These are phyloP conservation scores for Holothuria glaberrima DNA, from an alignment of 35 echinoderm and acorn worm genomes.

Conservation along the genomic window DNA sequence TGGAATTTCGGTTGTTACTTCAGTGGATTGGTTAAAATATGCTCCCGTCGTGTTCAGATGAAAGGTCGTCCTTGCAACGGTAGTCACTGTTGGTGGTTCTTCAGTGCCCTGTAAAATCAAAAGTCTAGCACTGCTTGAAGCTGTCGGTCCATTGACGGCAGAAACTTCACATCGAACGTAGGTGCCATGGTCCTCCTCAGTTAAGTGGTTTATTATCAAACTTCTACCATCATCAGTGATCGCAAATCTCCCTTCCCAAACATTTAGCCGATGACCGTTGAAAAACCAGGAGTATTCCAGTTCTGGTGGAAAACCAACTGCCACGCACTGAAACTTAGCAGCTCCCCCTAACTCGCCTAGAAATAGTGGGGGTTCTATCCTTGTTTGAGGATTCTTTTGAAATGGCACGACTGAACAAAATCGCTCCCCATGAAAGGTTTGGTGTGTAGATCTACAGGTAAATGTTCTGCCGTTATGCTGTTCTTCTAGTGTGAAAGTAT, in stretches of 20 bases:
- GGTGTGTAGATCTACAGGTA: slow-evolving; percentile 34
- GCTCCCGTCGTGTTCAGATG: not conserved
- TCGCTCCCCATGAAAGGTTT: not conserved
- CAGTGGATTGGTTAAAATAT: not conserved
- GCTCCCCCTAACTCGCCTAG: not conserved
- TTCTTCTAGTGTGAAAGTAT: slow-evolving; percentile 9
- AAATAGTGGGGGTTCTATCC: slow-evolving; percentile 1
- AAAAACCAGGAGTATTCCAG: slow-evolving; percentile 40
- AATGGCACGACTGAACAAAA: slow-evolving; percentile 20
- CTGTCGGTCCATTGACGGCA: not conserved
- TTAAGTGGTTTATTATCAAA: slow-evolving; percentile 2
- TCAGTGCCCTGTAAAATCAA: not conserved
- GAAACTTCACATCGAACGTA: slow-evolving; percentile 8
- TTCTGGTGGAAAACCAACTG: not conserved
- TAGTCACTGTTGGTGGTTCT: not conserved
- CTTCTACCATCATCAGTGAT: not conserved
- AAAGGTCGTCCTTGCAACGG: not conserved
- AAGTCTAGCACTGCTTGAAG: not conserved
- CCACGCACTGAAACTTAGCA: slow-evolving; percentile 18
- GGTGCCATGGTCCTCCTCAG: not conserved
- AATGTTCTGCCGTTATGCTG: slow-evolving; percentile 31
- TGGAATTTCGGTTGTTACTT: not conserved
- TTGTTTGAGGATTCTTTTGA: not conserved
- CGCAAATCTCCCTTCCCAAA: not conserved
- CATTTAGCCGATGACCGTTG: not conserved